Conservation (phyloP, 2,797 vertebrate species). For the Spinibarbus caldwelli region DNA sequence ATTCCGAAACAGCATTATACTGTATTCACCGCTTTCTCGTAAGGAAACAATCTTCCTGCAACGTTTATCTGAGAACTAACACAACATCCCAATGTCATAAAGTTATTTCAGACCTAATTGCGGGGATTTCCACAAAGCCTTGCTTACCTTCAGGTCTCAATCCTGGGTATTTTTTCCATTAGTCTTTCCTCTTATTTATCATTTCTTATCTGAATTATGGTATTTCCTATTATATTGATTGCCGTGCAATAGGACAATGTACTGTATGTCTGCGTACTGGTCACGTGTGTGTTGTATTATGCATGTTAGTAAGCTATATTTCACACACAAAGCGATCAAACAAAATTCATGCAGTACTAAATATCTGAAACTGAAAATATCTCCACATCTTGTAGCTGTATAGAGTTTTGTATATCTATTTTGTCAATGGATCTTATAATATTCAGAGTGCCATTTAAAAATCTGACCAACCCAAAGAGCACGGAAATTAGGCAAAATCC, state of each 20-base stretch:
- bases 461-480: not conserved
- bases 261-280: not conserved
- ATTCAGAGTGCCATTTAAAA: not conserved
- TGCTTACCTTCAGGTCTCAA: not conserved
- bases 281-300: not conserved
- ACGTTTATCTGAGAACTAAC: conserved; percentile 11
- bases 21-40: not conserved
- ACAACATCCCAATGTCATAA: not conserved
- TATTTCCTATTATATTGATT: not conserved
- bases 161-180: not conserved
- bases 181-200: not conserved
- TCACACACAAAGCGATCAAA: not conserved
- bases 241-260: not conserved
- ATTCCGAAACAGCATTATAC: not conserved
- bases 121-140: not conserved
- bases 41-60: conserved; percentile 18
- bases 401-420: not conserved
- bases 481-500: not conserved
- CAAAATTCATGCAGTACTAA: not conserved
- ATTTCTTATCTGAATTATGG: not conserved
- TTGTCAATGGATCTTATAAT: not conserved
- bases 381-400: not conserved
- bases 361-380: not conserved
- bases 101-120: not conserved
- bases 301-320: not conserved